Conservation (phyloP, 2,888 invertebrate genomes). For the Ceratothoa steindachneri region DNA sequence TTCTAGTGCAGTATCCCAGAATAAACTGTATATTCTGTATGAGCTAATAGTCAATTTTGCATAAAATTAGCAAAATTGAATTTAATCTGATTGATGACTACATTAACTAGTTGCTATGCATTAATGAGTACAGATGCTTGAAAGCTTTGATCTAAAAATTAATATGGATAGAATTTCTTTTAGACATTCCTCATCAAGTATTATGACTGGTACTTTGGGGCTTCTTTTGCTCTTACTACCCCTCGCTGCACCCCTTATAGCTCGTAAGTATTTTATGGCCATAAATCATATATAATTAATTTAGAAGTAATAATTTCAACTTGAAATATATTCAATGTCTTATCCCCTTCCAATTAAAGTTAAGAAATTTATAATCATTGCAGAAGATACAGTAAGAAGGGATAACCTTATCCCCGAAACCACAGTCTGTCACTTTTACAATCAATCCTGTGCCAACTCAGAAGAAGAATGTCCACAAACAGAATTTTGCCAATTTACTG, state of each 20-base stretch:
- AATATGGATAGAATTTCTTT: neutral
- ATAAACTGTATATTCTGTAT: neutral
- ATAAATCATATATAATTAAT: too few relatives aligned
- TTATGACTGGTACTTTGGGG: constrained; percentile 7
- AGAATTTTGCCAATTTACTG: constrained; percentile 1
- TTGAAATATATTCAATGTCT: too few relatives aligned
- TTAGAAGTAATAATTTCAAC: too few relatives aligned
- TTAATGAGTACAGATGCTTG: too few relatives aligned
- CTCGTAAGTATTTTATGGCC: neutral
- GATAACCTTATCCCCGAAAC: neutral
- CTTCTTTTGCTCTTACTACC: neutral
- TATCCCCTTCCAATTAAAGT: too few relatives aligned
- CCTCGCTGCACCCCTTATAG: constrained; percentile 6
- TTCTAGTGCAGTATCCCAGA: neutral
- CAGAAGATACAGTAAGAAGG: constrained; percentile 7
- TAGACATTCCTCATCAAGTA: neutral
- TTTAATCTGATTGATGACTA: neutral
- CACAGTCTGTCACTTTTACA: constrained; percentile 15
- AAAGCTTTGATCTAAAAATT: neutral
- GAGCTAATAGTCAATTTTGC: neutral
- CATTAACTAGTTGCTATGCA: neutral
- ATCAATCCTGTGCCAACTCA: constrained; percentile 7
- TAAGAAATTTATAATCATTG: neutral
- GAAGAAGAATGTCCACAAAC: constrained; percentile 6
- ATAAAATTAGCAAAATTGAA: neutral